Evolutionary conservation across 2,113 vertebrate genomes (phyloP), one percentile per base, ranked within the genome.

Genomic region (Heliornis fulica): DNA sequence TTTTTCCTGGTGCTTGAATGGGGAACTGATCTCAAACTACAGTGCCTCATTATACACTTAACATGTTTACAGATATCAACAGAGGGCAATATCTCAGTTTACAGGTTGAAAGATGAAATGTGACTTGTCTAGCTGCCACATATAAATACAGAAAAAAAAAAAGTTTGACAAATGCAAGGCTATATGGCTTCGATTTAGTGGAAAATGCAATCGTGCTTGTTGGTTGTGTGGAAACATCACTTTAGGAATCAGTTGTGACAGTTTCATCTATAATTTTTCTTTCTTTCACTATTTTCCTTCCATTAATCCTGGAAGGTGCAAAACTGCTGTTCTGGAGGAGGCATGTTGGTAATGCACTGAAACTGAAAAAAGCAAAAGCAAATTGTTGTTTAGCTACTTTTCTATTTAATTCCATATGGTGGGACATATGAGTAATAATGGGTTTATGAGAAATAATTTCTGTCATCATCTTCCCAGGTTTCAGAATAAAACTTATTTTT

Each of bases 1-100:
- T 66, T 72, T 83, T 83, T 38, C 22, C 32, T 71, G 3, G 26
- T 32, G 20, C 38, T 54, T 22, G 20, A 38, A 25, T 25, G 28
- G 16, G n/a, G 25, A 53, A 53, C 57, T 71, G 6, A 7, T 59
- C 36, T 63, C 57, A 46, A 13, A 34, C 38, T 54, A 1, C 1
- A 0, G 13, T 78, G 20, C 11, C 19, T 86, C 21, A 3, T 40
- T 53, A 6, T 13, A 5, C 2, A 4, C 9, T 66, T 66, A 15
- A 15, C 2, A 11, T 34, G 23, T 53, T 48, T 71, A 23, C 28
- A 63, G 29, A 18, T 2, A 0, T 17, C 19, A 12, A 1, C 8
- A 22, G n/a, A 71, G 20, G 31, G 21, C 16, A 46, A 1, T 15
- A 17, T 18, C 54, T 81, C 40, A 13, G 10, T 41, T 60, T 22